Conservation (phyloP, 2,113 vertebrate genomes). For the Acrocephalus kingi region DNA sequence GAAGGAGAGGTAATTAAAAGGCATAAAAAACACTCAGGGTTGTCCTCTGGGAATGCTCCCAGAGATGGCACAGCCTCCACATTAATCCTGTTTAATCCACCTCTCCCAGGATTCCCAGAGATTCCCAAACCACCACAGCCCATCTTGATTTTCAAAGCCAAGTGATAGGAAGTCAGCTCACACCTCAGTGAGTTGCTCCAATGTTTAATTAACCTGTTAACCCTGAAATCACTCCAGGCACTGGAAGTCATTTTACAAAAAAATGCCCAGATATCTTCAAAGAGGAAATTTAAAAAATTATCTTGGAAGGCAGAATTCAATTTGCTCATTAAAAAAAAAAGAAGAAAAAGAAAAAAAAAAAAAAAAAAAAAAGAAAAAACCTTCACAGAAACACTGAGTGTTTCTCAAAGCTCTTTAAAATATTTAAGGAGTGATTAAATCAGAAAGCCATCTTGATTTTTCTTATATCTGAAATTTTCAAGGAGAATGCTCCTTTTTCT, state of each 20-base stretch:
- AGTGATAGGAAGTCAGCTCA: neutral
- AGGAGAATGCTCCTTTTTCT: neutral
- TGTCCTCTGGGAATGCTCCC: neutral
- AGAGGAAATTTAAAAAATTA: neutral
- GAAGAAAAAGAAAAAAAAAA: neutral
- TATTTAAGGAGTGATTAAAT: neutral
- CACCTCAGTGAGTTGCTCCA: slow-evolving; percentile 3
- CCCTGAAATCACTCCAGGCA: slow-evolving; percentile 6
- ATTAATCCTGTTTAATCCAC: neutral
- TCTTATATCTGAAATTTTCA: neutral
- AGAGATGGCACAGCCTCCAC: neutral
- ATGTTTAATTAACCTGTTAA: slow-evolving; percentile 44
- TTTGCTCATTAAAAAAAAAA: neutral
- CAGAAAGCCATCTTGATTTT: neutral
- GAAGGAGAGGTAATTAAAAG: neutral
- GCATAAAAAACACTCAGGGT: neutral
- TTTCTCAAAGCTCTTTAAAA: neutral
- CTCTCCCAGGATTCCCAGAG: neutral
- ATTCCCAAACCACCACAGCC: neutral
- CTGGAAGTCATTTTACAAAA: neutral
- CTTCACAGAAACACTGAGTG: neutral
- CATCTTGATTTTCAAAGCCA: neutral
- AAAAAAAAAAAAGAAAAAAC: no score
- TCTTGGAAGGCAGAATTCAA: neutral
- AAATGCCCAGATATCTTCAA: neutral